Conservation (phyloP, 1,140 invertebrate species). For the Anthonomus grandis region DNA sequence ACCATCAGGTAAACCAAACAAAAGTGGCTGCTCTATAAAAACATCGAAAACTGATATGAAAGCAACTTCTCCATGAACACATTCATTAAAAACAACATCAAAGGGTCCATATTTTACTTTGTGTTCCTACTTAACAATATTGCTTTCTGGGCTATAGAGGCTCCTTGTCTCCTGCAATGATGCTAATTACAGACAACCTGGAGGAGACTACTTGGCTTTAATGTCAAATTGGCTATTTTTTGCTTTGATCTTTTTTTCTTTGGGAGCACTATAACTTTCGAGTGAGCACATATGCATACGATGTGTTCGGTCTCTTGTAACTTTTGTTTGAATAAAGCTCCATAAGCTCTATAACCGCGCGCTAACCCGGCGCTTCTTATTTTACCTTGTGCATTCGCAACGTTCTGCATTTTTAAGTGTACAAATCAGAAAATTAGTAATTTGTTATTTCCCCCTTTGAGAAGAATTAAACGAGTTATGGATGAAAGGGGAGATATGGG, state of each 20-base stretch:
- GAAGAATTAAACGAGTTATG: no score
- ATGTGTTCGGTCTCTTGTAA: no score
- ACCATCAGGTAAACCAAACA: background rate
- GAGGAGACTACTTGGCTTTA: slow-evolving; percentile 17
- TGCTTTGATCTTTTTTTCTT: slow-evolving; percentile 15
- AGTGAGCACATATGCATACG: slow-evolving; percentile 7
- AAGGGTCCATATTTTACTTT: slow-evolving; percentile 19
- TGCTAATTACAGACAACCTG: slow-evolving; percentile 24
- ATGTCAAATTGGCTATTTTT: slow-evolving; percentile 22
- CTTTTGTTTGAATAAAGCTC: no score
- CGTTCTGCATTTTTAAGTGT: no score
- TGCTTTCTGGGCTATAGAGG: slow-evolving; percentile 6
- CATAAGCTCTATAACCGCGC: no score
- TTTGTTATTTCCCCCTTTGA: no score
- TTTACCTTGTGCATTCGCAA: no score
- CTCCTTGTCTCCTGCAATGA: slow-evolving; percentile 16
- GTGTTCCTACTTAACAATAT: slow-evolving; percentile 20
- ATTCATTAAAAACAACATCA: slow-evolving; percentile 16
- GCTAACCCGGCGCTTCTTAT: no score
- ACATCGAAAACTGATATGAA: slow-evolving; percentile 10
- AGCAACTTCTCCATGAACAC: background rate
- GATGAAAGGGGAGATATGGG: no score
- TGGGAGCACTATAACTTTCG: background rate
- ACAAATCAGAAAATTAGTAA: no score
- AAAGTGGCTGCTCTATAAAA: slow-evolving; percentile 1